Conservation (phyloP, 2,888 invertebrate species). For the Diloba caeruleocephala region DNA sequence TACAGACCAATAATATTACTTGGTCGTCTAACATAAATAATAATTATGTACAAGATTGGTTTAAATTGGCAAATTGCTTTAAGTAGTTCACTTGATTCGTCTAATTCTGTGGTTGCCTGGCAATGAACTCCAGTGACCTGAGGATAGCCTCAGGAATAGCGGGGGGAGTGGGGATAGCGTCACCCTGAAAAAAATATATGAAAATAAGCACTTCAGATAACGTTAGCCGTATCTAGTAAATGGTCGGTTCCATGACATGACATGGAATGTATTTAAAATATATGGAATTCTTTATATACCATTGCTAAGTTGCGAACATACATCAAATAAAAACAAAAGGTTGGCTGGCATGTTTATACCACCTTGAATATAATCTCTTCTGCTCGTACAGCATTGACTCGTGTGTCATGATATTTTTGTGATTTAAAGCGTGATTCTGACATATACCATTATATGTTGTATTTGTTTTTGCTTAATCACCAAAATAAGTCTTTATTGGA, state of each 20-base stretch:
- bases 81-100: conserved; percentile 7
- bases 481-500: conserved; percentile 6
- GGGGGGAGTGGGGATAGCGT: conserved; percentile 84
- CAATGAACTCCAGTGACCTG: conserved; percentile 75
- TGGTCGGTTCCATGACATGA: too few relatives aligned
- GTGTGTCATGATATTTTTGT: too few relatives aligned
- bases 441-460: too few relatives aligned
- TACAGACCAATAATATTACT: conserved; percentile 1
- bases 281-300: too few relatives aligned
- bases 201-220: conserved; percentile 1
- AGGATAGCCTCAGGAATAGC: conserved; percentile 85
- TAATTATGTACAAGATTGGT: conserved; percentile 15
- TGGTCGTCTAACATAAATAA: conserved; percentile 12
- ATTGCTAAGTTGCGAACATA: too few relatives aligned
- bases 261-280: too few relatives aligned
- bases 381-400: too few relatives aligned
- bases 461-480: neutral
- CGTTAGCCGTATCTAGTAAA: too few relatives aligned
- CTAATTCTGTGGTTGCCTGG: conserved; percentile 58
- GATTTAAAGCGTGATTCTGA: too few relatives aligned
- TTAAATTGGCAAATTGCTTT: conserved; percentile 6
- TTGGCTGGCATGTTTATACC: too few relatives aligned
- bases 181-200: conserved; percentile 68
- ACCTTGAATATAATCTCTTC: too few relatives aligned
- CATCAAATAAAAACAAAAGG: too few relatives aligned